Evolutionary conservation across 2,797 vertebrate genomes (phyloP).

Genomic region (Poecilia velifera): DNA sequence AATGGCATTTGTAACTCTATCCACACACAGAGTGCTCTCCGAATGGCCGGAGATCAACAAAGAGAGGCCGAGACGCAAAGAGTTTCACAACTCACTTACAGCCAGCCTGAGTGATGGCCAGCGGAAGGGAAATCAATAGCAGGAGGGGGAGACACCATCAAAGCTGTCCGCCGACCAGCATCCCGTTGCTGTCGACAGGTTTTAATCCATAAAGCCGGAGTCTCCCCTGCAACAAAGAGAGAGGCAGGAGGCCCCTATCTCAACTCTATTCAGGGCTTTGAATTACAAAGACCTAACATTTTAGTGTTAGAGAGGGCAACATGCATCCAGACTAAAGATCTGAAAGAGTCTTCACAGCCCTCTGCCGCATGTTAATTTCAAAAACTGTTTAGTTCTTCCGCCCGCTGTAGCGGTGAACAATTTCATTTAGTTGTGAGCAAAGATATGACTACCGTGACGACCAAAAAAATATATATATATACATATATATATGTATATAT

Average conservation of each 20-base stretch:
- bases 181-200: conserved; percentile 63
- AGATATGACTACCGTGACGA: neutral
- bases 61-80: conserved; percentile 62
- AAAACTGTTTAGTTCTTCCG: neutral
- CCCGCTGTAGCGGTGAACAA: neutral
- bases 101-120: conserved; percentile 75
- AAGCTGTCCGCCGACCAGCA: conserved; percentile 73
- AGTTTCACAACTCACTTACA: conserved; percentile 79
- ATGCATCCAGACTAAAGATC: conserved; percentile 22
- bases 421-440: neutral
- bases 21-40: conserved; percentile 49
- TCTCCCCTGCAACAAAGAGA: conserved; percentile 57
- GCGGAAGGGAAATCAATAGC: conserved; percentile 76
- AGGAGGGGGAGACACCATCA: conserved; percentile 74
- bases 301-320: conserved; percentile 13
- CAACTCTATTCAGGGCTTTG: conserved; percentile 57
- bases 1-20: conserved; percentile 57
- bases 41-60: conserved; percentile 64
- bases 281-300: conserved; percentile 56
- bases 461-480: neutral
- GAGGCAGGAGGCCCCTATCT: conserved; percentile 48
- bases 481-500: neutral
- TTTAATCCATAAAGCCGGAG: conserved; percentile 74
- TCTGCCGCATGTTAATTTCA: conserved; percentile 17
- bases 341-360: conserved; percentile 35